phyloP scores from a whole-genome alignment of 2,888 invertebrate genomes.

The Nephrotoma guestfalica region DNA sequence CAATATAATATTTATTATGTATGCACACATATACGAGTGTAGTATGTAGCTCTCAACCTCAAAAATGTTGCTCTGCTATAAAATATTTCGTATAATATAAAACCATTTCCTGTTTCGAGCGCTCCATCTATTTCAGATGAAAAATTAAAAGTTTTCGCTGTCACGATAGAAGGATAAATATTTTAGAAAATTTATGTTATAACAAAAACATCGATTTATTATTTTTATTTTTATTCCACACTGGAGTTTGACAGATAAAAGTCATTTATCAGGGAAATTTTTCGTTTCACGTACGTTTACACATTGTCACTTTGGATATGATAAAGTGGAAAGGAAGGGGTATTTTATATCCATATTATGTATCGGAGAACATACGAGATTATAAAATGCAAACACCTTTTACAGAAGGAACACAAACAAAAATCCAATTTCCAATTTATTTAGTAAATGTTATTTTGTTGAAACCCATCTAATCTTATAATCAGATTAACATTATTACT shows the following conservation, averaged over 20 bases:
- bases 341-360: not conserved
- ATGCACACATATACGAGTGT: not conserved
- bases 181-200: not conserved
- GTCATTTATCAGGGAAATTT: not conserved
- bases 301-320: not conserved
- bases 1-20: not conserved
- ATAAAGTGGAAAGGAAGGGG: not conserved
- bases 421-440: not conserved
- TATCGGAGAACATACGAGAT: not conserved
- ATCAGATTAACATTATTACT: not conserved
- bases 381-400: not conserved
- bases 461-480: not conserved
- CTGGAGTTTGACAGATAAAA: not conserved
- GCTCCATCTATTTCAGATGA: not conserved
- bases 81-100: not conserved
- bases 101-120: not conserved
- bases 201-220: not conserved
- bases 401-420: not conserved
- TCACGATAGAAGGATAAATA: not conserved
- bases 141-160: not conserved
- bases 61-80: not conserved
- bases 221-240: not conserved
- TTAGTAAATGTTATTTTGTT: not conserved
- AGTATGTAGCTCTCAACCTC: not conserved
- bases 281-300: not conserved